These are phyloP conservation scores for Pseudomyrmex concolor DNA, from an alignment of 1,140 invertebrate species.

Conservation along the genomic window DNA sequence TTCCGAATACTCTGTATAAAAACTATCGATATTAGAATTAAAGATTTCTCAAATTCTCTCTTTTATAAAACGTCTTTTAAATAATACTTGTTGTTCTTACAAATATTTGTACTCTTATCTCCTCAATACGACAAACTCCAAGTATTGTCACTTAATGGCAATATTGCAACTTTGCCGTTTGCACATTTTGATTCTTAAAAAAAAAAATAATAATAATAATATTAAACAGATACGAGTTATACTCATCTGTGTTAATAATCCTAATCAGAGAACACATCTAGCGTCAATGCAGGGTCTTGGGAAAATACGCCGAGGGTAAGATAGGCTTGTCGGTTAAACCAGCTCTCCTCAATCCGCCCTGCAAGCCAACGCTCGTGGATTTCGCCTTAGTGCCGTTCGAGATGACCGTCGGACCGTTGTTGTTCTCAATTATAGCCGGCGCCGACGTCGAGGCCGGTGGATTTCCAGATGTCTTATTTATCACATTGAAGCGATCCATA, in stretches of 20 bases:
- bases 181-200: constrained; percentile 47
- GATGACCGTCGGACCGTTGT: constrained; percentile 76
- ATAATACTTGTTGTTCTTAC: constrained; percentile 62
- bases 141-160: constrained; percentile 28
- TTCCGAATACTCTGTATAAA: neutral
- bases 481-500: constrained; percentile 78
- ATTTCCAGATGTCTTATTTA: constrained; percentile 74
- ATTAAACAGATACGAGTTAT: neutral
- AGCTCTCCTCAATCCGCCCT: constrained; percentile 80
- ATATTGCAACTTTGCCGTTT: constrained; percentile 40
- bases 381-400: constrained; percentile 76
- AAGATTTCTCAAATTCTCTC: constrained; percentile 13
- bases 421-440: constrained; percentile 78
- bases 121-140: constrained; percentile 38
- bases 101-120: constrained; percentile 68
- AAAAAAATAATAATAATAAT: no score
- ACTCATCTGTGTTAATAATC: constrained; percentile 23
- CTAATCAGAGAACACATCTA: neutral
- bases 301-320: constrained; percentile 82
- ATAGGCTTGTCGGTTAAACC: constrained; percentile 79
- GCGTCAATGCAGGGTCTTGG: constrained; percentile 78
- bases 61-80: constrained; percentile 34
- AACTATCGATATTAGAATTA: constrained; percentile 29
- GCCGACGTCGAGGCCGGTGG: constrained; percentile 67
- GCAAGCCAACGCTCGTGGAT: constrained; percentile 73